Evolutionary conservation across 2,888 invertebrate genomes (phyloP), one percentile per base, ranked within the genome.

Genomic region (Leucoma salicis): DNA sequence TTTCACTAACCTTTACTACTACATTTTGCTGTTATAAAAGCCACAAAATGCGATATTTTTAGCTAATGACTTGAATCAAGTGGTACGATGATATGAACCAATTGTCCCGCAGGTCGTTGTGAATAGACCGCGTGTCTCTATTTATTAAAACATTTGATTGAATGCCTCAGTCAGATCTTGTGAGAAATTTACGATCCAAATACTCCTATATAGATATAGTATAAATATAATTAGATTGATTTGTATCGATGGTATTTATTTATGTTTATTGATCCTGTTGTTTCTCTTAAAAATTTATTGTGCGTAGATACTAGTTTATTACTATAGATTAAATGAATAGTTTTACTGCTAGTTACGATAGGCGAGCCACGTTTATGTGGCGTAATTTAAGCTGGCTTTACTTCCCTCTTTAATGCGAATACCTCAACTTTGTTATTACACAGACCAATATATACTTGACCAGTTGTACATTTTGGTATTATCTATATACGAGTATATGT

Each of bases 161-260:
- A 49, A 46, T 42, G 46, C 38, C 35, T 41, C 38, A 44, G 46
- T 44, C 14, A 31, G 18, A 37, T 29, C 31, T 35, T 14, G 12
- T 14, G 15, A 35, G 32, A 15, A 38, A 51, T 63, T 55, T 63
- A 63, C 37, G 29, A 37, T 46, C 18, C 27, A 33, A 44, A 48
- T 56, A 50, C 33, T 58, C 39, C 37, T 38, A n/a, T n/a, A n/a
- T n/a, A n/a, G n/a, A n/a, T n/a, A n/a, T n/a, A n/a, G 40, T 46
- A 46, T 50, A 31, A 33, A 37, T 41, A 44, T 57, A 59, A 57
- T 62, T 63, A 47, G 45, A 48, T 49, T 44, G 46, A 39, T 42
- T 46, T 49, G 46, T 47, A 42, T 36, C 35, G 32, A 42, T 38
- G 36, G 28, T 46, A 53, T 53, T 50, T 53, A n/a, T n/a, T 50